Percentiles rank a stretch among this genome's conserved stretches.
phyloP scores from a whole-genome alignment of 1,140 invertebrate genomes.

The Delia radicum region DNA sequence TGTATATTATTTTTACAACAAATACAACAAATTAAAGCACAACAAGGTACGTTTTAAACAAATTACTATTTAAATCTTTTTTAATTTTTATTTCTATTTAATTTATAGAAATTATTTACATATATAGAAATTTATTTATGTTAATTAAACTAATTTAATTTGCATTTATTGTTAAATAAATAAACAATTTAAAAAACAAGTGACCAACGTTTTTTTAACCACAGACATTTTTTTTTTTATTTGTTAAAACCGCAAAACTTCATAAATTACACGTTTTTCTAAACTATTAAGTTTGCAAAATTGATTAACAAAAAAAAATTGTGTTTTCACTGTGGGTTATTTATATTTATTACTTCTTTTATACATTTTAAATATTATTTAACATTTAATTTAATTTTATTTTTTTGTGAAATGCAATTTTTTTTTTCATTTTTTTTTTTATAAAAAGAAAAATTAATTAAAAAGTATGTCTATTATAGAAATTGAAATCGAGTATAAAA shows the following conservation, averaged over 20 bases:
- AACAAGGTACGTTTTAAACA: conserved; percentile 14
- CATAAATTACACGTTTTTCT: background rate
- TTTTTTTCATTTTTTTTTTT: too few relatives aligned
- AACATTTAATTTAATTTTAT: too few relatives aligned
- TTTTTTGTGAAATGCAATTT: too few relatives aligned
- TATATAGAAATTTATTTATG: background rate
- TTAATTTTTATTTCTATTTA: background rate
- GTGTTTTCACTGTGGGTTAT: too few relatives aligned
- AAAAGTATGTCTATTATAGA: too few relatives aligned
- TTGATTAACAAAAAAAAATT: too few relatives aligned
- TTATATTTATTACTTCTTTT: too few relatives aligned
- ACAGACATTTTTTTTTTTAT: background rate
- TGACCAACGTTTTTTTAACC: background rate
- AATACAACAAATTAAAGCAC: background rate
- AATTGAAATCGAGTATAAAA: too few relatives aligned
- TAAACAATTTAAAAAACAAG: background rate
- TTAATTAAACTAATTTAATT: background rate
- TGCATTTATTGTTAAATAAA: background rate
- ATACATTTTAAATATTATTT: too few relatives aligned
- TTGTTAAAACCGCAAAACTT: background rate
- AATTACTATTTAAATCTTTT: background rate
- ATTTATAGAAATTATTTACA: background rate
- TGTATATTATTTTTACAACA: background rate
- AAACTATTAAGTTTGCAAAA: too few relatives aligned
- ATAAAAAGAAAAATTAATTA: too few relatives aligned